These are phyloP conservation scores for Oxygymnocypris stewartii DNA, from an alignment of 2,113 vertebrate genomes.

Conservation along the genomic window DNA sequence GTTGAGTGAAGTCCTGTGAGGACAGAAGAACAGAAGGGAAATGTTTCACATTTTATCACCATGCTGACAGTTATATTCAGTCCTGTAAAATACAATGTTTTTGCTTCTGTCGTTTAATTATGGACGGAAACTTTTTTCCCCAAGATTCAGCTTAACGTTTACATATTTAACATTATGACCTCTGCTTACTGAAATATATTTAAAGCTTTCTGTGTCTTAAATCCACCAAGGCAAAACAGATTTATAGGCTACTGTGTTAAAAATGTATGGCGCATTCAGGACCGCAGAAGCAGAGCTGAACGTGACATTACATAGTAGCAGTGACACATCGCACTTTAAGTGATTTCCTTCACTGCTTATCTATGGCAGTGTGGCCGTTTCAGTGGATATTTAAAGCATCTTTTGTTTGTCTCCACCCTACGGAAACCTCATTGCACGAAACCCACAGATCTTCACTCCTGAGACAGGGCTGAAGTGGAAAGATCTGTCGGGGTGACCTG, in stretches of 20 bases:
- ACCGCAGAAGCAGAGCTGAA: neutral
- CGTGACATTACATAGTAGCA: slow-evolving; percentile 8
- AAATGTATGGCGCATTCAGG: neutral
- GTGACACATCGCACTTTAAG: slow-evolving; percentile 16
- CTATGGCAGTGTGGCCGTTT: slow-evolving; percentile 38
- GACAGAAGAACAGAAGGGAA: slow-evolving; percentile 35
- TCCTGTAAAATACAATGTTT: slow-evolving; percentile 37
- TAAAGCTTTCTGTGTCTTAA: neutral
- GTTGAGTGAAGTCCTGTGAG: slow-evolving; percentile 32
- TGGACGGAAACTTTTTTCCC: neutral
- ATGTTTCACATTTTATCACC: slow-evolving; percentile 41
- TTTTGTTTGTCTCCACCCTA: slow-evolving; percentile 44
- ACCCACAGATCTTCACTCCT: slow-evolving; percentile 52
- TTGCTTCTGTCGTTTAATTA: slow-evolving; percentile 29
- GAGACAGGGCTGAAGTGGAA: slow-evolving; percentile 60
- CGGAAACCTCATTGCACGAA: slow-evolving; percentile 43
- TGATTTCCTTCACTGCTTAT: slow-evolving; percentile 39
- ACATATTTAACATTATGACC: neutral
- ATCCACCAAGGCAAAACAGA: slow-evolving; percentile 2
- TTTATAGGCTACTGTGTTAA: slow-evolving; percentile 15
- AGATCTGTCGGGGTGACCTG: slow-evolving; percentile 63
- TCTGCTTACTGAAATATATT: neutral
- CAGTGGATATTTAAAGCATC: slow-evolving; percentile 44
- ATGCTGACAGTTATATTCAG: slow-evolving; percentile 57
- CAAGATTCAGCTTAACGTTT: neutral